Evolutionary conservation across 2,888 invertebrate species (phyloP).

Genomic region (Xanthia icteritia): DNA sequence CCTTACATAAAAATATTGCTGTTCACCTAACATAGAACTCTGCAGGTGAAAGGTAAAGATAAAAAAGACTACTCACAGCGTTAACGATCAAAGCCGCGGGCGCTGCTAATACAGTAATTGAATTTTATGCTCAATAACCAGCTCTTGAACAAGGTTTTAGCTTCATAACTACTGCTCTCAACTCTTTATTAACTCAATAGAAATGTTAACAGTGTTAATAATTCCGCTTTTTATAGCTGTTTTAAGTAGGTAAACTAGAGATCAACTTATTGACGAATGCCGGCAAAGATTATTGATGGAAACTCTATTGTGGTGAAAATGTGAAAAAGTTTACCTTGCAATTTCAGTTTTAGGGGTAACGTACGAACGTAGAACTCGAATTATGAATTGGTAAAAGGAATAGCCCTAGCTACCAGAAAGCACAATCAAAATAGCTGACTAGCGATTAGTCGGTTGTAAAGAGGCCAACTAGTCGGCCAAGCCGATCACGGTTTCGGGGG

Average conservation of each 20-base stretch:
- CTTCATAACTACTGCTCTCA: constrained; percentile 45
- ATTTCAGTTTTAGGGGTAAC: too few species aligned
- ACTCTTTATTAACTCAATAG: constrained; percentile 41
- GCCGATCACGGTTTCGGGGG: too few species aligned
- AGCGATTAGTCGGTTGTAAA: too few species aligned
- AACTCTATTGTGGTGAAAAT: not conserved
- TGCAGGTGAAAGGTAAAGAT: not conserved
- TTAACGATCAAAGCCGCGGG: constrained; percentile 41
- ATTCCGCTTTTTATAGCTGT: constrained; percentile 14
- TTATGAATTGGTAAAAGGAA: not conserved
- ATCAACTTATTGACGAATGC: not conserved
- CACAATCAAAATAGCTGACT: too few species aligned
- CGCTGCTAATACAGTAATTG: constrained; percentile 50
- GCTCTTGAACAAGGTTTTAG: constrained; percentile 41
- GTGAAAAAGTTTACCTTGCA: too few species aligned
- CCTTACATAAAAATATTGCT: constrained; percentile 1
- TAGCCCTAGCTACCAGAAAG: too few species aligned
- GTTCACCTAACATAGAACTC: constrained; percentile 14
- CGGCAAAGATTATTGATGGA: not conserved
- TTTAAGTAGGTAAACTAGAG: not conserved
- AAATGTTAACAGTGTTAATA: constrained; percentile 41
- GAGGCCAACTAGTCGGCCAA: too few species aligned
- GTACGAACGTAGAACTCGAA: not conserved
- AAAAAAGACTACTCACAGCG: constrained; percentile 22
- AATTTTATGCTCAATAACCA: constrained; percentile 57